Base-by-base conservation (phyloP, 2,888 invertebrate species). In the Scaeva pyrastri region DNA sequence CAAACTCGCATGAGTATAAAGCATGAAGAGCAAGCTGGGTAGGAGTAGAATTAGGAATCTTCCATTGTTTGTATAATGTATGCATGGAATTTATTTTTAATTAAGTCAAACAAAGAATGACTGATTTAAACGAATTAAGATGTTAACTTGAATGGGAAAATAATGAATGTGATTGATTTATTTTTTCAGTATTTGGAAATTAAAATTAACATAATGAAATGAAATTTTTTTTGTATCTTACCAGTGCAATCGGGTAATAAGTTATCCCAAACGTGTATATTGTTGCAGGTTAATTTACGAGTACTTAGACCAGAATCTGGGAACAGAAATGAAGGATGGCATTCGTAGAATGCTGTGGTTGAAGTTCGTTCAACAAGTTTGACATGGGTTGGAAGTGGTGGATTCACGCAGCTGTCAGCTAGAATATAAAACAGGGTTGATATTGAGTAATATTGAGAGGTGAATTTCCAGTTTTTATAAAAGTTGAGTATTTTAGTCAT, bases 391-490 rank as follows among this genome's bases (percentile, higher is more conserved):
- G 96, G 96, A 90, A 95, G 93, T 89, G 93, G 89, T 41, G 94
- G 93, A 39, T 95, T 94, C 14, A 95, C 94, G 90, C 96, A 96
- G 73, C 96, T 96, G 79, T 96, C 91, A 90, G 95, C 96, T 95
- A 56, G 55, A 78, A 73, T 16, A 45, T 5, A 45, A 45, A 48
- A 50, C 74, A 79, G 78, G 55, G 60, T 12, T 73, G 82, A 26
- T 39, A 73, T 55, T 60, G 39, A 52, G 52, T 41, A 4, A 14
- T 16, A 23, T 14, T 52, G 2, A 5, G 21, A 14, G 50, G 50
- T 50, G 50, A 50, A 50, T 50, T 31, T 31, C 31, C 6, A 31
- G 5, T 31, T 31, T 31, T 31, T 31, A 31, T 31, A 31, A n/a
- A n/a, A n/a, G n/a, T n/a, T n/a, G n/a, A n/a, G n/a, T n/a, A n/a